A percentile compares a stretch with the other conserved stretches of the same genome.
These are phyloP conservation scores for Drosophila sechellia DNA, from an alignment of 1,140 invertebrate genomes.

Conservation along the genomic window DNA sequence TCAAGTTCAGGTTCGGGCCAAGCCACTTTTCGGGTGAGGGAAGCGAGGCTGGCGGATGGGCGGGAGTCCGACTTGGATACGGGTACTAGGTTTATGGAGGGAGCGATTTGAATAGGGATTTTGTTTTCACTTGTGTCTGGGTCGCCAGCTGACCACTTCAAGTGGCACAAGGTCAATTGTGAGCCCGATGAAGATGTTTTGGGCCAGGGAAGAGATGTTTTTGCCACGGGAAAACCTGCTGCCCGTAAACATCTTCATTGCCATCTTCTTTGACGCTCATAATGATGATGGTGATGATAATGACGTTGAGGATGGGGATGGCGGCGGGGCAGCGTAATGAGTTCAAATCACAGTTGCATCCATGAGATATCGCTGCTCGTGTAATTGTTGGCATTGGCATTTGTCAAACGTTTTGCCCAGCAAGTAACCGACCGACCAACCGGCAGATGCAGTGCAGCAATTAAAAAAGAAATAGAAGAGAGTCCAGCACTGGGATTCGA, in stretches of 20 bases:
- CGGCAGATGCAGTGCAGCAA: constrained; percentile 75
- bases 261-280: constrained; percentile 27
- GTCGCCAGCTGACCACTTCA: constrained; percentile 54
- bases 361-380: constrained; percentile 65
- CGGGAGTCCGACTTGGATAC: background rate
- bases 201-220: background rate
- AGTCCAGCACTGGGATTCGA: constrained; percentile 34
- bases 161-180: constrained; percentile 77
- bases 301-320: constrained; percentile 30
- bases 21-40: constrained; percentile 41
- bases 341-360: constrained; percentile 65
- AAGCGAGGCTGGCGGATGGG: too few species aligned
- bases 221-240: constrained; percentile 1
- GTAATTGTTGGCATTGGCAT: constrained; percentile 81
- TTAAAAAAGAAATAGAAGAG: constrained; percentile 59
- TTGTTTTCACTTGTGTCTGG: constrained; percentile 82
- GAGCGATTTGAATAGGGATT: constrained; percentile 79
- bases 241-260: constrained; percentile 22
- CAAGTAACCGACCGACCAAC: constrained; percentile 36
- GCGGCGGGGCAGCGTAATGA: constrained; percentile 60
- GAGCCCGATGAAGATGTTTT: constrained; percentile 57
- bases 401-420: constrained; percentile 75
- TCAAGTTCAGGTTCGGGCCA: constrained; percentile 73
- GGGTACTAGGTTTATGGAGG: constrained; percentile 25
- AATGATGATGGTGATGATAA: constrained; percentile 26